Evolutionary conservation across 2,888 invertebrate species (phyloP).

Genomic region (Oligia strigilis): DNA sequence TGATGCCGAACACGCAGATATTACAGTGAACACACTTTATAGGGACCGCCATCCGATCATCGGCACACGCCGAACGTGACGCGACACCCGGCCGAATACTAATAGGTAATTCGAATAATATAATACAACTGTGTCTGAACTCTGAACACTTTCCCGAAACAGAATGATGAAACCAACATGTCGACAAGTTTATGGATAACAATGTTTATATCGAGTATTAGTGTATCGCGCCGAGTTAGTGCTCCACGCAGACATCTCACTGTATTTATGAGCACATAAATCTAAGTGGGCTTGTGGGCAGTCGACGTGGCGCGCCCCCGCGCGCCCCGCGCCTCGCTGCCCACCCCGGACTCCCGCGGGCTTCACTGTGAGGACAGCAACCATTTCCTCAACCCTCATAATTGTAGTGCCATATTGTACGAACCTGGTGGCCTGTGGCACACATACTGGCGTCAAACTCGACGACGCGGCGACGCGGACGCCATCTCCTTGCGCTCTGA

Average conservation of each 20-base stretch:
- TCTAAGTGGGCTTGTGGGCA: slow-evolving; percentile 39
- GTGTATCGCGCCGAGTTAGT: slow-evolving; percentile 35
- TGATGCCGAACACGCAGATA: slow-evolving; percentile 30
- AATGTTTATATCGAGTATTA: slow-evolving; percentile 34
- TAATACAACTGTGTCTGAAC: neutral
- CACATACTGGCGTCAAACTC: neutral
- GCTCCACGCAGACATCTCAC: slow-evolving; percentile 49
- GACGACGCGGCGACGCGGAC: neutral
- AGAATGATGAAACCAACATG: slow-evolving; percentile 10
- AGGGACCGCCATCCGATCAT: neutral
- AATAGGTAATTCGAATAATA: neutral
- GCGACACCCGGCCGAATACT: neutral
- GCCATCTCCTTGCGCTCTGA: too few species aligned
- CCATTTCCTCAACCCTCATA: slow-evolving; percentile 2
- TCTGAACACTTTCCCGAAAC: neutral
- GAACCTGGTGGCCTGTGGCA: neutral
- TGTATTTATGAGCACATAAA: slow-evolving; percentile 63
- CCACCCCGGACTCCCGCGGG: neutral
- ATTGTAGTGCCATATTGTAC: neutral
- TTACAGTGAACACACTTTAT: slow-evolving; percentile 32
- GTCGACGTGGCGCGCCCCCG: neutral
- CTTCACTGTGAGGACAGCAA: slow-evolving; percentile 11
- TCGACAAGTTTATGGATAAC: slow-evolving; percentile 7
- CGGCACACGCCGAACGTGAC: neutral
- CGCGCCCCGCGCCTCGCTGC: neutral